Evolutionary conservation across 2,888 invertebrate genomes (phyloP).

Genomic region (Hipparchia semele): DNA sequence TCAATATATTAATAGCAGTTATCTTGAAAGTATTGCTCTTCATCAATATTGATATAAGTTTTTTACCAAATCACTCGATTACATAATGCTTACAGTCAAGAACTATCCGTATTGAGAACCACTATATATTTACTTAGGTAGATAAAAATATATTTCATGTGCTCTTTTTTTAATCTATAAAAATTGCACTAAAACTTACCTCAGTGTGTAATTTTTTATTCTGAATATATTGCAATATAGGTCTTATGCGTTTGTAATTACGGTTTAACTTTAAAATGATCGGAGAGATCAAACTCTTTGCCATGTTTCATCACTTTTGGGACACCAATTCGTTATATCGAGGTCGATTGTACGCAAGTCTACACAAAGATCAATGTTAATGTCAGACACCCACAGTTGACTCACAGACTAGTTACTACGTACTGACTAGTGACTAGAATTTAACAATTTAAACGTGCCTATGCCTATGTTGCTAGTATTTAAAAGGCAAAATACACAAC

Average conservation of each 20-base stretch:
- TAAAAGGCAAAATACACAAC: not conserved
- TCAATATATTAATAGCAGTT: too few relatives aligned
- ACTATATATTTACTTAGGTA: too few relatives aligned
- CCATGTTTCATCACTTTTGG: conserved; percentile 44
- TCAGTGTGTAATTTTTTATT: conserved; percentile 36
- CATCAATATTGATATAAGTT: not conserved
- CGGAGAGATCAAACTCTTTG: conserved; percentile 50
- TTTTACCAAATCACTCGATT: not conserved
- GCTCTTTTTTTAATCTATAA: not conserved
- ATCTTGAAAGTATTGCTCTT: too few relatives aligned
- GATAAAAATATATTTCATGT: too few relatives aligned
- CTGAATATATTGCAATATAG: conserved; percentile 30
- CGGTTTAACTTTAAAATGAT: conserved; percentile 46
- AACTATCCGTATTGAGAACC: not conserved
- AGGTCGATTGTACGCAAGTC: conserved; percentile 16
- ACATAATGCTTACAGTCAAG: not conserved
- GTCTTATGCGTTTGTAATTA: conserved; percentile 39
- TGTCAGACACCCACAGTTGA: conserved; percentile 8
- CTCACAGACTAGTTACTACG: not conserved
- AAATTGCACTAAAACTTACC: conserved; percentile 32
- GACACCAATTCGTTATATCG: conserved; percentile 15
- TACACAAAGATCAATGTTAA: conserved; percentile 14
- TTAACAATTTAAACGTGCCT: not conserved
- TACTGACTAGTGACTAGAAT: not conserved
- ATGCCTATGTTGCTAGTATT: conserved; percentile 3